Evolutionary conservation across 2,888 invertebrate genomes (phyloP), one percentile per base, ranked within the genome.

Genomic region (Andrena bucephala): DNA sequence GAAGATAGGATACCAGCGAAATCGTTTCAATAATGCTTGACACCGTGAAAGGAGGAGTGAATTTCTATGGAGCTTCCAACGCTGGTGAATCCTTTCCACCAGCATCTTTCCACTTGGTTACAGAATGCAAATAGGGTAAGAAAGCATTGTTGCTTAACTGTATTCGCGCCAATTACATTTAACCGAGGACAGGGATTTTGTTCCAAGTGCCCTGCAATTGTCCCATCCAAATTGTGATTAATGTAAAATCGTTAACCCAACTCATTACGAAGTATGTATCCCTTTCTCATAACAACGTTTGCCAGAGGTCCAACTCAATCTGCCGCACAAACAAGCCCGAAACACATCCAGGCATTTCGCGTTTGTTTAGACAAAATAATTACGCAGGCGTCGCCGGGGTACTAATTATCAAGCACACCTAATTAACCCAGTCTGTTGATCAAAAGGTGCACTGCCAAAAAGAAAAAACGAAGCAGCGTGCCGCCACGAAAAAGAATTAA

Each of bases 351-450:
- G 8, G 10, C 36, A 29, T 16, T 13, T 48, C 66, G 57, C 66
- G 48, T 67, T 74, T 36, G 2, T 59, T 59, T 10, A 31, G 36
- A 24, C 10, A 20, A 48, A 74, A 59, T 67, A 68, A 74, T 74
- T 67, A 24, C 13, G 29, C n/a, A 10, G 52, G 29, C 57, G 29
- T 16, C 36, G 8, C 2, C 36, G 3, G 7, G 6, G 59, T 16
- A 31, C 29, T 42, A 48, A 67, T 74, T 67, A 57, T 36, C 10
- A 13, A 8, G 57, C 27, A 29, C 20, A 72, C 62, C n/a, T 52
- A 24, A 16, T 20, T 20, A n/a, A 60, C 42, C 29, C 20, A 13
- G 20, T 48, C 48, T 29, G 27, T 65, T 42, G 42, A 42, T 42
- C n/a, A 6, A 20, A 59, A 13, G 63, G 36, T 8, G 36, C 7